phyloP scores from a whole-genome alignment of 2,797 vertebrate genomes.

The Catostomus latipinnis region DNA sequence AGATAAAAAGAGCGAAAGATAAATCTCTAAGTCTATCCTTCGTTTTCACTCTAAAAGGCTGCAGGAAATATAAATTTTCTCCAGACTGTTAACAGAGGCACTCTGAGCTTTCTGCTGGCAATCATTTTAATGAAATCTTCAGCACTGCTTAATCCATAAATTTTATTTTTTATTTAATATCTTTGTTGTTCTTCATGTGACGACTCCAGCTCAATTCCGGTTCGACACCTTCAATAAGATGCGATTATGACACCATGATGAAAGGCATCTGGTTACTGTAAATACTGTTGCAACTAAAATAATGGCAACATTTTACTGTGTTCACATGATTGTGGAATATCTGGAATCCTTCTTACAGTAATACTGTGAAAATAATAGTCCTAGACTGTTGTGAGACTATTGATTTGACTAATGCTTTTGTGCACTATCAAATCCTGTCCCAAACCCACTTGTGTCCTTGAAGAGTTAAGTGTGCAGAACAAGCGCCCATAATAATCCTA shows the following conservation, averaged over 20 bases:
- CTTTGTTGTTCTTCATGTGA: not conserved
- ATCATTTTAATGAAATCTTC: slow-evolving; percentile 22
- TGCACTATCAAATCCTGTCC: slow-evolving; percentile 15
- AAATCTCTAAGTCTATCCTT: slow-evolving; percentile 9
- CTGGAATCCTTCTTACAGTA: not conserved
- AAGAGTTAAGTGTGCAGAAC: slow-evolving; percentile 16
- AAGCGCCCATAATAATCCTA: slow-evolving; percentile 47
- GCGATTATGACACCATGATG: not conserved
- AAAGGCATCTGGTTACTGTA: no score
- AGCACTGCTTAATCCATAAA: slow-evolving; percentile 11
- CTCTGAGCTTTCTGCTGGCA: slow-evolving; percentile 15
- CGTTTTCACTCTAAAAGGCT: slow-evolving; percentile 7
- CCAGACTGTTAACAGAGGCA: slow-evolving; percentile 5
- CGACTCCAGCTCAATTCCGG: not conserved
- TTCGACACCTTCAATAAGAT: not conserved
- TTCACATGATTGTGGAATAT: no score
- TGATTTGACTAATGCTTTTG: slow-evolving; percentile 30
- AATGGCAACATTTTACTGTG: no score
- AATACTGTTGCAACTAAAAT: no score
- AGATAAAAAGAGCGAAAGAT: slow-evolving; percentile 3
- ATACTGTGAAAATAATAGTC: not conserved
- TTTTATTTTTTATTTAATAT: slow-evolving; percentile 7
- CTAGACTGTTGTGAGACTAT: not conserved
- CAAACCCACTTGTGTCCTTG: not conserved
- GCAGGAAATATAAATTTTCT: slow-evolving; percentile 5